Evolutionary conservation across 2,113 vertebrate species (phyloP), one percentile per base, ranked within the genome.

Genomic region (Passer domesticus): DNA sequence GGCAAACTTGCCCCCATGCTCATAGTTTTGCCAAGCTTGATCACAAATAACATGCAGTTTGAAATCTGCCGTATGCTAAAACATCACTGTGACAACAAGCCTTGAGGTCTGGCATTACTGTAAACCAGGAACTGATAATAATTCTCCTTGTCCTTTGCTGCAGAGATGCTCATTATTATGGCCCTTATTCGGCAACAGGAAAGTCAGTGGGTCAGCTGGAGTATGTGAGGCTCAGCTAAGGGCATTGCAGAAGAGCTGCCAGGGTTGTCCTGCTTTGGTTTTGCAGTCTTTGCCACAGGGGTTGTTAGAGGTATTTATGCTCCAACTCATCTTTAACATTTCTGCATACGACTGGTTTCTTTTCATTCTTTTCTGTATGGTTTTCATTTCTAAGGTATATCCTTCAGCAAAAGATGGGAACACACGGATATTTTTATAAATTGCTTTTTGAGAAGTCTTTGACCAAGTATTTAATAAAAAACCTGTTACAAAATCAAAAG

Each of bases 331-430:
- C 53, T 78, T 27, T 53, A 83, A 58, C 15, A 60, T 25, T n/a
- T 89, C 49, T 52, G 22, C 22, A 58, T 23, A 55, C 20, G 63
- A 37, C 24, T 44, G 30, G 46, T 49, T 85, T 87, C 6, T 73
- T 91, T 92, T 84, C n/a, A 43, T 76, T 91, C 15, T 47, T 64
- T 83, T 92, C 67, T 66, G 47, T 33, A 37, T 79, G 72, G 25
- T 97, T 95, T 90, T 92, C 30, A 83, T 87, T 89, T 89, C 83
- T 43, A 63, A 83, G 72, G 59, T 79, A 44, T 49, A 89, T 75
- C 70, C 52, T 50, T 31, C 39, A 79, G 74, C 64, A 83, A 68
- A 87, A 91, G 76, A 91, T 77, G 28, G 55, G 73, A 33, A 80
- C 58, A 59, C 10, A 23, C 30, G 35, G 82, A 72, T 94, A 83